phyloP scores from a whole-genome alignment of 2,113 vertebrate genomes.

The Ictidomys tridecemlineatus region DNA sequence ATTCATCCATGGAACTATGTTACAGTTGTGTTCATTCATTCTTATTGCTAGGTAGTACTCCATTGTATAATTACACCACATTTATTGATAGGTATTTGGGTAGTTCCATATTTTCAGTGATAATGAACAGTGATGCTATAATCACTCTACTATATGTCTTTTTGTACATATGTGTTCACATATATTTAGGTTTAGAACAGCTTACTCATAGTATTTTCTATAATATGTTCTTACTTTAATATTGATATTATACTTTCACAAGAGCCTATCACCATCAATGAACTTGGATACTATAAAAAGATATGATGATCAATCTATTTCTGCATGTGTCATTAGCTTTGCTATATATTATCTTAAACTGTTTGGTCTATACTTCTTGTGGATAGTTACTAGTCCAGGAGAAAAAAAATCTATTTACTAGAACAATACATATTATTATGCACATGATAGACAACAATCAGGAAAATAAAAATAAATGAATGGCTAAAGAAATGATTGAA shows the following conservation, averaged over 20 bases:
- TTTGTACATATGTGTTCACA: neutral
- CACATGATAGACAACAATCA: neutral
- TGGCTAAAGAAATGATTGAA: neutral
- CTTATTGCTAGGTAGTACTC: neutral
- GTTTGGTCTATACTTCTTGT: neutral
- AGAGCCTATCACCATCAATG: neutral
- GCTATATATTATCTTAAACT: neutral
- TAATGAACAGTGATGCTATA: neutral
- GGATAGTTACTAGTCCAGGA: neutral
- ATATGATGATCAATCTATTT: neutral
- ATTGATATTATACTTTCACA: neutral
- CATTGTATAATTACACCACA: neutral
- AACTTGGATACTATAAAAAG: neutral
- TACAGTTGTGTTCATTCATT: neutral
- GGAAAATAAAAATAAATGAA: conserved; percentile 20
- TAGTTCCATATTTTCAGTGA: conserved; percentile 12
- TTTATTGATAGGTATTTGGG: neutral
- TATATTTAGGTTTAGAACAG: neutral
- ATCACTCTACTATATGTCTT: neutral
- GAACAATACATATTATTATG: neutral
- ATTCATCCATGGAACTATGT: neutral
- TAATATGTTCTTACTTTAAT: neutral
- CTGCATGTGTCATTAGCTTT: neutral
- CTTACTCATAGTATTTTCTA: neutral
- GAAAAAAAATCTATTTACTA: neutral